Evolutionary conservation across 2,888 invertebrate genomes (phyloP), one percentile per base, ranked within the genome.

Genomic region (Augiades crinisus): DNA sequence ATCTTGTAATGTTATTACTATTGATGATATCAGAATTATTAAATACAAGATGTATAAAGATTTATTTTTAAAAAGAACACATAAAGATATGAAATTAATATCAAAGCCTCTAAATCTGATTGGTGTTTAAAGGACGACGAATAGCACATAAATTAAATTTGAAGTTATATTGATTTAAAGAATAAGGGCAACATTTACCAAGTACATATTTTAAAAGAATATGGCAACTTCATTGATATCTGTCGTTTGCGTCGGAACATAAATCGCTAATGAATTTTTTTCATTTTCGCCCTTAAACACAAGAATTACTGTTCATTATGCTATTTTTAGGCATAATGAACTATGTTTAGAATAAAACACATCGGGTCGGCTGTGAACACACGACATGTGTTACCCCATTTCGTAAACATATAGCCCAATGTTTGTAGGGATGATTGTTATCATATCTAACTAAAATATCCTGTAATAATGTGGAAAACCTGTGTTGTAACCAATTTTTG

Each of bases 361-460:
- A 24, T 43, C 31, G 37, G 44, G 17, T 34, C 36, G 52, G 53
- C 53, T 19, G 27, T 52, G 16, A 43, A 30, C 17, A 45, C 49
- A 51, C 37, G 33, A 34, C 51, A 57, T 55, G 21, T 19, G 44
- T 47, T 58, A 53, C 53, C 56, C 55, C 62, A 58, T 67, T 59
- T 64, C 58, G 56, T 60, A 57, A 61, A 63, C 62, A 65, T 61
- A 68, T 33, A 52, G 65, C 63, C 61, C 65, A 61, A 70, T 75
- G 75, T 73, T 72, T 74, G 68, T 64, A 66, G 64, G 64, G 62
- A 70, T 74, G 77, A 80, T 79, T 81, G 80, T 77, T 84, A 85
- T 78, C 79, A 84, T 78, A 74, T 78, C 60, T 59, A 51, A 58
- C 58, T 62, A 60, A 65, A 75, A 72, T 70, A 67, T 54, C 64